Conservation (phyloP, 2,113 vertebrate genomes). For the Psittacula cyanocephala region DNA sequence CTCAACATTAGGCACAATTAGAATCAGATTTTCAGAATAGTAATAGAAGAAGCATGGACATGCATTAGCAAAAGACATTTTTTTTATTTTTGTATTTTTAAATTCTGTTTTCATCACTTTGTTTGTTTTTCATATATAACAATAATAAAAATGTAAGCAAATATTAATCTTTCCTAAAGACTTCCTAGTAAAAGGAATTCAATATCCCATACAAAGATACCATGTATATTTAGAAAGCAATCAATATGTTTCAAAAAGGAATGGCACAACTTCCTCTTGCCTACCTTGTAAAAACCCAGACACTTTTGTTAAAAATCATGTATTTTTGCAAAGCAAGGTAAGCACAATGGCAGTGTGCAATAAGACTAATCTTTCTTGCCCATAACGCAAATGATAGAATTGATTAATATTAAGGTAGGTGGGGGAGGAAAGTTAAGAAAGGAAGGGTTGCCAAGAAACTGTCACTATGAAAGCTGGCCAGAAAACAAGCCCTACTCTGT, state of each 20-base stretch:
- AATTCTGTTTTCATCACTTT: background rate
- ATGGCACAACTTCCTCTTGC: background rate
- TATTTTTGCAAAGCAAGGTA: background rate
- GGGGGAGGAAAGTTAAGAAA: background rate
- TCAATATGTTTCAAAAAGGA: background rate
- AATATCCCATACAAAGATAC: background rate
- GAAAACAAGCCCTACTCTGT: background rate
- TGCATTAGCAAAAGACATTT: background rate
- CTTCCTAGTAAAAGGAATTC: background rate
- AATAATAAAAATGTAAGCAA: background rate
- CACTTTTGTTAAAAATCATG: background rate
- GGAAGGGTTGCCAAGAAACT: background rate
- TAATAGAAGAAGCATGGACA: background rate
- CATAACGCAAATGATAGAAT: background rate
- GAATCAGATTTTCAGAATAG: background rate
- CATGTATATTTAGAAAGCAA: background rate
- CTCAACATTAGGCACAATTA: background rate
- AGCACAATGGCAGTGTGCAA: rapidly evolving
- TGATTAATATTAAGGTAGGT: background rate
- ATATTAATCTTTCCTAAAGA: background rate
- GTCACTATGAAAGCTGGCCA: background rate
- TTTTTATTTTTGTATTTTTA: background rate
- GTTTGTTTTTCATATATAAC: background rate
- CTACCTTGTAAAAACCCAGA: background rate
- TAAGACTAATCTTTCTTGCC: background rate